Conservation (phyloP, 2,113 vertebrate genomes). For the Pterocles burchelli region DNA sequence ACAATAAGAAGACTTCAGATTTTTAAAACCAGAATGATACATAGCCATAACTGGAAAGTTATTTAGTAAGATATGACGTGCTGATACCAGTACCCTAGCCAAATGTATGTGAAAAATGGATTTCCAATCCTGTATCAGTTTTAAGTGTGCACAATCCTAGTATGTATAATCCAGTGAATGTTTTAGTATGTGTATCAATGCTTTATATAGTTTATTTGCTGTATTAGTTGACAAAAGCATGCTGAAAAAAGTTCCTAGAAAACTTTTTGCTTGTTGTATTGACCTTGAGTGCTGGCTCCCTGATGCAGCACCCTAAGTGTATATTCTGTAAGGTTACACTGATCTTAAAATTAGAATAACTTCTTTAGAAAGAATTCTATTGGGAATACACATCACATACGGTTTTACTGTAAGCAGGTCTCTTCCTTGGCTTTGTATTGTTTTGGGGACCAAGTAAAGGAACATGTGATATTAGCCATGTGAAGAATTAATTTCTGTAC, state of each 20-base stretch:
- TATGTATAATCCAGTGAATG: background rate
- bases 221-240: background rate
- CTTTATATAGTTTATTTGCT: background rate
- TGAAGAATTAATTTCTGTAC: constrained; percentile 53
- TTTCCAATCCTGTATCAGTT: background rate
- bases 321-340: background rate
- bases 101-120: background rate
- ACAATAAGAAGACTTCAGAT: background rate
- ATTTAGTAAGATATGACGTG: background rate
- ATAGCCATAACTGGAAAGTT: background rate
- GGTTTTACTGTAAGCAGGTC: background rate
- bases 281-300: background rate
- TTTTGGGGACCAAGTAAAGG: background rate
- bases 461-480: background rate
- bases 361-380: background rate
- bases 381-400: background rate
- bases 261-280: background rate
- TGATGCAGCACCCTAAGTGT: background rate
- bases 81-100: background rate
- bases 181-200: background rate
- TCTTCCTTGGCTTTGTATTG: background rate
- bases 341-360: background rate
- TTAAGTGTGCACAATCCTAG: background rate
- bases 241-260: background rate
- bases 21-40: background rate